Evolutionary conservation across 2,113 vertebrate species (phyloP), one percentile per base, ranked within the genome.

Genomic region (Passer domesticus): DNA sequence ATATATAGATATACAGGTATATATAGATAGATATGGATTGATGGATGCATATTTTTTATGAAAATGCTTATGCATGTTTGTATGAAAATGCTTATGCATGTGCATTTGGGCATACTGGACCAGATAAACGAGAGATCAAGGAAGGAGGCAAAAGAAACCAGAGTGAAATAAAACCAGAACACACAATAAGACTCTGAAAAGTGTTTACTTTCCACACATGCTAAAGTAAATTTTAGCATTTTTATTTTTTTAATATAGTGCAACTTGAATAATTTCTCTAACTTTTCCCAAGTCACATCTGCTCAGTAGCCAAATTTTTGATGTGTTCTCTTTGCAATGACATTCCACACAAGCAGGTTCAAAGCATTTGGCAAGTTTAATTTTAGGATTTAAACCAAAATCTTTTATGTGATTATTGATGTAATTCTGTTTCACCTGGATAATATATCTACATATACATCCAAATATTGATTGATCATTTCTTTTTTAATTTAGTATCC

Each of bases 1-100:
- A 33, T 3, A 47, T 2, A 47, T 4, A 59, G 1, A 58, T 0
- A 13, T 14, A 7, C n/a, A n/a, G n/a, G n/a, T n/a, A n/a, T 7
- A 11, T 25, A 12, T 15, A 21, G 5, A 15, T 13, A 8, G 5
- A 33, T 5, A 9, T 27, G 19, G 30, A 31, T 41, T 9, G 17
- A 18, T 7, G 24, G 3, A 23, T 35, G 50, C 4, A 28, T 6
- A 10, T 31, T 67, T 37, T 37, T 5, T 10, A 10, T 68, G 77
- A 49, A 80, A 77, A 33, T 20, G 13, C 0, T 0, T 13, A 5
- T 18, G 4, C 13, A 2, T 39, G 16, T 77, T 37, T 37, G 6
- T 10, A 10, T 68, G 77, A 49, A 80, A 77, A 33, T 20, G 13
- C 0, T 0, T 13, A 5, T 18, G 4, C 13, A 2, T 39, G 16